Base-by-base conservation (phyloP, 2,888 invertebrate species). In the Calephelis perditalis region DNA sequence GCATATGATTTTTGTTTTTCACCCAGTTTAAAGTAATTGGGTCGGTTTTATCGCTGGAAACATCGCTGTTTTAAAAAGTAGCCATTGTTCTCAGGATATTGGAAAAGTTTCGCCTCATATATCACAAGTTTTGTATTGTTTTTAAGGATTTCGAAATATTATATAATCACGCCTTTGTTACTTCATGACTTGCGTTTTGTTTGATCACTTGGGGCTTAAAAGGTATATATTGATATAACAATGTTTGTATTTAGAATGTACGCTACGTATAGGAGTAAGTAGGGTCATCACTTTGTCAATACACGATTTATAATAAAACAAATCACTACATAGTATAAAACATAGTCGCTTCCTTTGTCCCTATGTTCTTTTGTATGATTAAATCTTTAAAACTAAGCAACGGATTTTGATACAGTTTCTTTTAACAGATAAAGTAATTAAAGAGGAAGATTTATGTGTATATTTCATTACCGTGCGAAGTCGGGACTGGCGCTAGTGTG, bases 141-240 rank as follows among this genome's bases (percentile, higher is more conserved):
- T 81, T 73, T 75, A 77, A 76, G 77, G 80, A 82, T 81, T 80
- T 76, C 66, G 68, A 77, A 78, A 81, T 76, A 81, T 79, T 72
- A 78, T 78, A 68, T 69, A 72, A 77, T 75, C 77, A 81, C 10
- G 77, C 69, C 66, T 78, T 82, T 80, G 78, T 79, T 72, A 62
- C 58, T 58, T 66, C 72, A 73, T 81, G 78, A 81, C 76, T 79
- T 67, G 77, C 70, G 55, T 52, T 63, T 62, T 49, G 35, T 52
- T 57, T 12, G 40, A 54, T 26, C 47, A 35, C 26, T 36, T 11
- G 52, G 70, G 76, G 77, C 64, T 71, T 73, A 76, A 77, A 77
- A 73, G 69, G 76, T 81, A 78, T 81, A 85, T 81, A 81, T 85
- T 82, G 79, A 79, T 73, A 71, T 70, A 77, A 78, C 73, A 68